Evolutionary conservation across 2,113 vertebrate genomes (phyloP).

Genomic region (cattle (Bos taurus)): ARS-UCD2.0 NC_037330.1:52045501-52046000

Average conservation of each 20-base stretch:
- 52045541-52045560: neutral
- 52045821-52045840: neutral
- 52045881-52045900: neutral
- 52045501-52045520: neutral
- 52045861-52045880: neutral
- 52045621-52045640: neutral
- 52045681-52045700: neutral
- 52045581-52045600: neutral
- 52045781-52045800: neutral
- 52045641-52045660: neutral
- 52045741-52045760: constrained; percentile 29
- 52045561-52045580: neutral
- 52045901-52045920: neutral
- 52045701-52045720: neutral
- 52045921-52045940: neutral
- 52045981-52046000: neutral
- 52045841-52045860: neutral
- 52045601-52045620: neutral
- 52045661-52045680: neutral
- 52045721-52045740: neutral
- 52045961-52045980: neutral
- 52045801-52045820: neutral
- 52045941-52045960: neutral
- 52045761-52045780: constrained; percentile 23
- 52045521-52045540: constrained; percentile 30